Evolutionary conservation across 37 sponge, comb jelly and placozoan species (phyloP), one percentile per base, ranked within the genome.

Genomic region (Axinella damicornis): DNA sequence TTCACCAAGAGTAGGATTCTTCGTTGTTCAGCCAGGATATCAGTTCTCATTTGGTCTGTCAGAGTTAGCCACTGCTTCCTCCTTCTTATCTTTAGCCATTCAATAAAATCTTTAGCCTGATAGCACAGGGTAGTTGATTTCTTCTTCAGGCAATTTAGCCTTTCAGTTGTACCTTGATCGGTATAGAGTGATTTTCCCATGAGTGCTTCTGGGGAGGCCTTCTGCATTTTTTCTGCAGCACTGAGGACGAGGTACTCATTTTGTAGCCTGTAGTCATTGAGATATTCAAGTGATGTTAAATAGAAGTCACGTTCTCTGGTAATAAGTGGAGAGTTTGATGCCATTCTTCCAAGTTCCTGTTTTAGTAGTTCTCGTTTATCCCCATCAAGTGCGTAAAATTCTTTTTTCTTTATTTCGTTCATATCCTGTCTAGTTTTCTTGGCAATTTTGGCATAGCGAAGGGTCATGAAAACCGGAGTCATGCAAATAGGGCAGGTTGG

Each of bases 11-110:
- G n/a, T 30, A 28, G 65, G 12, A 64, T 64, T 64, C 65, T 24
- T 12, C 25, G 65, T 64, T 64, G 65, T 64, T 64, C 65, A 30
- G 65, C 65, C 65, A 28, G 15, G 25, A 64, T 18, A 64, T 64
- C 65, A 64, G 21, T 24, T 18, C 21, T 12, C 65, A 64, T 30
- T 64, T 64, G 65, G 9, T 64, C 65, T 64, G 65, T 64, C 9
- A 64, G 15, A 28, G n/a, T 11, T n/a, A n/a, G n/a, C n/a, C n/a
- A n/a, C 11, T 22, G 9, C n/a, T 13, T 64, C 25, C 65, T 24
- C 12, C 65, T 24, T 12, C 25, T 28, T 11, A 11, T 64, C 65
- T 64, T 11, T 21, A 64, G n/a, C 65, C 25, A 28, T 13, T 11
- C 12, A 12, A 64, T 13, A 18, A 64, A 64, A 30, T 64, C 65